Evolutionary conservation across 2,888 invertebrate genomes (phyloP), one percentile per base, ranked within the genome.

Genomic region (Agriopis aurantiaria): DNA sequence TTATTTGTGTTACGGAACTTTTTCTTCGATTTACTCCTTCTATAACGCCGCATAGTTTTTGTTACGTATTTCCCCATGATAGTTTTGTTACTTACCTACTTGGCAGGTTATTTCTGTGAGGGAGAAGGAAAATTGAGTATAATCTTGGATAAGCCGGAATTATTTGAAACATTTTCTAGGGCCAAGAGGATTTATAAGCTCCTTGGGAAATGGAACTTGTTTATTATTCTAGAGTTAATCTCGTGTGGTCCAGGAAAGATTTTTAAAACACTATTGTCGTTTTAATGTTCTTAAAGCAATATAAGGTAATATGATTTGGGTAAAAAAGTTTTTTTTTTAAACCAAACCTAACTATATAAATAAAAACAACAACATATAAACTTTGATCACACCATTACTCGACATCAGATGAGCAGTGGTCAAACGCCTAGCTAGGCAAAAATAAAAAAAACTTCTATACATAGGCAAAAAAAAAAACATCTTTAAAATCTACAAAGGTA

Each of bases 1-100:
- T 93, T 93, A 93, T 92, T 92, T 93, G 91, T 90, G 90, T 91
- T 90, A 84, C 84, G 79, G 82, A 90, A 91, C 86, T 91, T 91
- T 71, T 89, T 79, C 81, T 85, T 82, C 86, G 87, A 91, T 91
- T 91, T 88, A 80, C 84, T 89, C 78, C 60, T 55, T 82, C 75
- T 80, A 80, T 33, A 33, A 33, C 33, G 33, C 33, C 10, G 11
- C 72, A 78, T 86, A 86, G 84, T 85, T 88, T 83, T 82, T 85
- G 82, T 86, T 45, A 85, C 84, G 82, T 85, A 85, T 82, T 87
- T 84, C 77, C 78, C 78, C 75, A 77, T 82, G 79, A 84, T 78
- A 80, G 77, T 81, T 81, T 81, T 77, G 71, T 76, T 76, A 75
- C 76, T 75, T 78, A 72, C 80, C 78, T 76, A 69, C 71, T 71